phyloP scores from a whole-genome alignment of 2,888 invertebrate genomes.

The Copidosoma aretas region DNA sequence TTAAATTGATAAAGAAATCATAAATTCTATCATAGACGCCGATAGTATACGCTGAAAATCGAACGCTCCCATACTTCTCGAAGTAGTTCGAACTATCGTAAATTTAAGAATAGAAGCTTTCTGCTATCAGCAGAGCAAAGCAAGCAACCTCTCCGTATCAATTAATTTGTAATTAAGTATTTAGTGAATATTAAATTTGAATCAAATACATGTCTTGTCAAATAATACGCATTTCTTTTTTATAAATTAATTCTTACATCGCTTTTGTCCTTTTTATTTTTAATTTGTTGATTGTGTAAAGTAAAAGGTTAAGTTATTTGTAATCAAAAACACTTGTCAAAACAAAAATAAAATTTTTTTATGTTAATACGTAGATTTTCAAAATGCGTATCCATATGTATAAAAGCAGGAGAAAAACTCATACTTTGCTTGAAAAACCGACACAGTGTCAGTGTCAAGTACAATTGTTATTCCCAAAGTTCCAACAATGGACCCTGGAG shows the following conservation, averaged over 20 bases:
- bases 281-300: background rate
- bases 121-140: no score
- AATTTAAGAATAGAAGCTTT: no score
- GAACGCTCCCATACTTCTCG: no score
- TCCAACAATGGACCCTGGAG: conserved; percentile 51
- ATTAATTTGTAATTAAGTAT: no score
- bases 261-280: background rate
- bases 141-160: no score
- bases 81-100: no score
- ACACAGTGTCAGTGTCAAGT: background rate
- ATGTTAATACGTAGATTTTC: conserved; percentile 7
- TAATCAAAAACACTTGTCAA: background rate
- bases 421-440: background rate
- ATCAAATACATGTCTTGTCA: background rate
- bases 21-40: no score
- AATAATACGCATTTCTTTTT: background rate
- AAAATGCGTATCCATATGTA: conserved; percentile 28
- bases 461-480: conserved; percentile 6
- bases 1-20: no score
- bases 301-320: background rate
- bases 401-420: conserved; percentile 23
- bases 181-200: no score
- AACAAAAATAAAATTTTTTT: background rate
- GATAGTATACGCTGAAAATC: no score
- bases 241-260: background rate